Conservation (phyloP, 2,113 vertebrate species). For the Petrocephalus microphthalmus region DNA sequence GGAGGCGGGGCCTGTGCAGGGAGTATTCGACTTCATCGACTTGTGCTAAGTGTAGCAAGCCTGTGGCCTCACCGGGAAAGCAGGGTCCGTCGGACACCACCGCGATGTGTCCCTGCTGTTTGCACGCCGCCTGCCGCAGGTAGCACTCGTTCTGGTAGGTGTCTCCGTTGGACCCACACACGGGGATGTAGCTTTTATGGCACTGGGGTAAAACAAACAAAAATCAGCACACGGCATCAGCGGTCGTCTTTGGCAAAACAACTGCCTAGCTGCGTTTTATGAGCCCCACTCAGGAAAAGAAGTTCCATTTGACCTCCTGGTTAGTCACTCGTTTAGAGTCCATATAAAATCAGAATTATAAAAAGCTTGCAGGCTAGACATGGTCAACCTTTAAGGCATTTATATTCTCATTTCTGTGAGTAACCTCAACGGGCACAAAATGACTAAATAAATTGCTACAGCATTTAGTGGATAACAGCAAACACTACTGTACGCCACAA, state of each 20-base stretch:
- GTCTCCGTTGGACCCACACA: constrained; percentile 93
- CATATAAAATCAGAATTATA: neutral
- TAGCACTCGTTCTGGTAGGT: constrained; percentile 96
- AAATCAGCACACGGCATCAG: neutral
- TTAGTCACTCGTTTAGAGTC: neutral
- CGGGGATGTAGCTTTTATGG: constrained; percentile 86
- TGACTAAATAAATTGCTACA: neutral
- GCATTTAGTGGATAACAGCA: neutral
- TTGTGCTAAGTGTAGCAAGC: neutral
- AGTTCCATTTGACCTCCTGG: neutral
- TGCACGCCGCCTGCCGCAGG: constrained; percentile 85
- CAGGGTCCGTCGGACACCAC: constrained; percentile 78
- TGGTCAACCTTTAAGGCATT: neutral
- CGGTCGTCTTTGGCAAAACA: neutral
- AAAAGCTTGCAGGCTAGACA: no score
- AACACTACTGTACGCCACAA: neutral
- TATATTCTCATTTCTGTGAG: neutral
- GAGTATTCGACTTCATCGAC: neutral
- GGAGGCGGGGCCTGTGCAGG: no score
- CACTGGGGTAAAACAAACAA: constrained; percentile 57
- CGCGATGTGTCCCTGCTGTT: constrained; percentile 83
- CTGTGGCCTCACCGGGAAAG: constrained; percentile 71
- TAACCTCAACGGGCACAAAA: neutral
- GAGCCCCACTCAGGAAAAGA: neutral
- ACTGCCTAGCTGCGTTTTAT: neutral